Evolutionary conservation across 1,140 invertebrate species (phyloP).

Genomic region (Diploscapter pachys): DNA sequence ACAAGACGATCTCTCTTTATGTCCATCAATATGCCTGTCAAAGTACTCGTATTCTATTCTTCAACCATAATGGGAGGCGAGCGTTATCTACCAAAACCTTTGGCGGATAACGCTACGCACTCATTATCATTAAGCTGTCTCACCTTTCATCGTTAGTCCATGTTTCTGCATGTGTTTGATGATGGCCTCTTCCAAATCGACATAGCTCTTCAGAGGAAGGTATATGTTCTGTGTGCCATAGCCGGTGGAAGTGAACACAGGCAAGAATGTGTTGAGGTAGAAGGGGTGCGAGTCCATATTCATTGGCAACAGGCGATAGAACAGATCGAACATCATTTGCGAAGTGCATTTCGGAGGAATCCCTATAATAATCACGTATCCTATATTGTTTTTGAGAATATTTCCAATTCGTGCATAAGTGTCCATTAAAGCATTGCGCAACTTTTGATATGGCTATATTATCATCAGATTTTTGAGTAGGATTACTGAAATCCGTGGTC

Average conservation of each 20-base stretch:
- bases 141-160: conserved; percentile 33
- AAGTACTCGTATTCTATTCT: not conserved
- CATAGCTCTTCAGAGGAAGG: conserved; percentile 22
- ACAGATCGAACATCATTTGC: conserved; percentile 57
- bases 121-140: not conserved
- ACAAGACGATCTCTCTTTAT: conserved; percentile 37
- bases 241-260: conserved; percentile 46
- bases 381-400: not conserved
- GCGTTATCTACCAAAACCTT: too few relatives aligned
- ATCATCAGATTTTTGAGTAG: too few relatives aligned
- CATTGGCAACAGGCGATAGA: conserved; percentile 55
- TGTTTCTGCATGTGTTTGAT: conserved; percentile 27
- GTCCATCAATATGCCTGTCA: conserved; percentile 36
- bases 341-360: conserved; percentile 46
- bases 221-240: conserved; percentile 31
- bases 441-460: too few relatives aligned
- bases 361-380: conserved; percentile 2
- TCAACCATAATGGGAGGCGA: too few relatives aligned
- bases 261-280: conserved; percentile 52
- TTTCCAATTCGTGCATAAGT: conserved; percentile 19
- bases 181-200: conserved; percentile 19
- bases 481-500: too few relatives aligned
- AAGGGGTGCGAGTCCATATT: conserved; percentile 45
- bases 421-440: too few relatives aligned
- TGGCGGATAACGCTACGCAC: too few relatives aligned